phyloP scores from a whole-genome alignment of 2,113 vertebrate genomes.

The Bostrychus sinensis region DNA sequence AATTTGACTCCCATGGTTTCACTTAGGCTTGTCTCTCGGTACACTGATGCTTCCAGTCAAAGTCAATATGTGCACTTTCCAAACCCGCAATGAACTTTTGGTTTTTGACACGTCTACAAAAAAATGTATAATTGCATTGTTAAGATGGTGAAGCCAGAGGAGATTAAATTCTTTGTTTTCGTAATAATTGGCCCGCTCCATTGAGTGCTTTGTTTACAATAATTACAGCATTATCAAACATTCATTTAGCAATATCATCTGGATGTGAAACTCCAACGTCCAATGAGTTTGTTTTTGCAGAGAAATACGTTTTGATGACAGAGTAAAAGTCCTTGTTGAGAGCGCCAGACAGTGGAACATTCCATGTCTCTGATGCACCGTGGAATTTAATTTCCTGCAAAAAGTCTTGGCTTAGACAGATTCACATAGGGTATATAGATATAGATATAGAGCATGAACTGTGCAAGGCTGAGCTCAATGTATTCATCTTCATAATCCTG shows the following conservation, averaged over 20 bases:
- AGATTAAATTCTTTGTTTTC: conserved; percentile 35
- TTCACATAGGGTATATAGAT: conserved; percentile 10
- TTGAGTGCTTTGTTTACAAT: conserved; percentile 56
- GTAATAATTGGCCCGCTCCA: conserved; percentile 34
- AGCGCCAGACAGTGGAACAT: conserved; percentile 20
- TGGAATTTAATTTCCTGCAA: conserved; percentile 32
- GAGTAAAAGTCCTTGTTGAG: conserved; percentile 26
- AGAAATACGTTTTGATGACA: conserved; percentile 43
- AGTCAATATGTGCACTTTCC: not conserved
- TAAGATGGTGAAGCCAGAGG: not conserved
- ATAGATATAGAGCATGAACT: conserved; percentile 10
- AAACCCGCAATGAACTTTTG: conserved; percentile 30
- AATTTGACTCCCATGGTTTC: conserved; percentile 16
- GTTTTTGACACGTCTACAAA: conserved; percentile 22
- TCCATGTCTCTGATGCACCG: conserved; percentile 18
- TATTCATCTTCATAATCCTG: too few species aligned
- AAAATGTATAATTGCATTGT: conserved; percentile 8
- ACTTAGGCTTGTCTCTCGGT: conserved; percentile 17
- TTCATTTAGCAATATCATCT: conserved; percentile 29
- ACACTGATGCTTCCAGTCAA: conserved; percentile 24
- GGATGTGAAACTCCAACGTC: conserved; percentile 26
- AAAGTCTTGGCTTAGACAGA: conserved; percentile 22
- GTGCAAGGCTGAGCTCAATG: conserved; percentile 31
- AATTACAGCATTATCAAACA: conserved; percentile 46
- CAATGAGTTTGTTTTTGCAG: conserved; percentile 19